Base-by-base conservation (phyloP, 53 echinoderm and acorn worm species). In the Stichopus horrens region DNA sequence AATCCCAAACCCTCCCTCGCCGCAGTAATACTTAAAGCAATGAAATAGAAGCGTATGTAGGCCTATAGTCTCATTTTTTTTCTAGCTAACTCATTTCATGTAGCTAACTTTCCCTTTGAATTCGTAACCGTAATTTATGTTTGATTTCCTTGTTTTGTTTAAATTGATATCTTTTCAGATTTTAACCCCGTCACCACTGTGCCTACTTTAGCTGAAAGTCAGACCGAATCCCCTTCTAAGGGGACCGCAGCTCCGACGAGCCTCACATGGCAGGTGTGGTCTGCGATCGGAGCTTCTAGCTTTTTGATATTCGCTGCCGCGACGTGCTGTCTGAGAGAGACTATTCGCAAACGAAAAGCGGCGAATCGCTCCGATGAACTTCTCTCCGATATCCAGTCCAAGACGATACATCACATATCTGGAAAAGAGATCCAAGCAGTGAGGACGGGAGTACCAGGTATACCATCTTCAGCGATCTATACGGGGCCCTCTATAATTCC, bases 361-460 rank as follows among this genome's bases (percentile, higher is more conserved):
- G 79, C 79, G 11, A 51, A 55, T 53, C 79, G 79, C n/a, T 79
- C 79, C 8, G 79, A 79, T 55, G 55, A 79, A 18, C 56, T 79
- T 7, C 79, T 79, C 54, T 79, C 79, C 19, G 79, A 55, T 54
- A 23, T 79, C 56, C 10, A 79, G 6, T 53, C 79, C 51, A 52
- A 79, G 9, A 52, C 16, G 54, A 9, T 79, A 7, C 79, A 79
- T 18, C 79, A 53, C 79, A 79, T 79, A 10, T 79, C 79, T 53
- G 79, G 79, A 10, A 19, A 53, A 1, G 18, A 18, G 55, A 53
- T 79, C 14, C n/a, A 79, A 18, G 79, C 51, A 18, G 79, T 79
- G 9, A 75, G 9, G 16, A 19, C 79, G 8, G 79, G 79, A 63
- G 63, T 63, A 10, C 63, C 63, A 63, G 63, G 63, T 63, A 63